phyloP scores from a whole-genome alignment of 1,140 invertebrate genomes.

The Amyelois transitella region DNA sequence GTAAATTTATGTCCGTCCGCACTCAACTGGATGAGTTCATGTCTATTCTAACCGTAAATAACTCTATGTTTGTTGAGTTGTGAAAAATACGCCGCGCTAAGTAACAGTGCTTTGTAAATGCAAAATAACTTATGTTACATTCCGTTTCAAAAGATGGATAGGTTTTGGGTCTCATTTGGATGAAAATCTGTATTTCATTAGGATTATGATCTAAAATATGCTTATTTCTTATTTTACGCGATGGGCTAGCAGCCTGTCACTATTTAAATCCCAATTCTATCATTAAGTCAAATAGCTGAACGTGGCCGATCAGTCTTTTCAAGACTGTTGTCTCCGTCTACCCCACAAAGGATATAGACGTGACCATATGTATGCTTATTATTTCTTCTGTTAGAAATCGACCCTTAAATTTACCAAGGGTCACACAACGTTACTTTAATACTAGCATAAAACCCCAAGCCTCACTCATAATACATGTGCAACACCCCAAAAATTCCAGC shows the following conservation, averaged over 20 bases:
- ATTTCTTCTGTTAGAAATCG: too few relatives aligned
- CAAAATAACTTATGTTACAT: not conserved
- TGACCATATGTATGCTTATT: too few relatives aligned
- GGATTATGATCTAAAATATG: too few relatives aligned
- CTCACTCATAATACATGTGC: not conserved
- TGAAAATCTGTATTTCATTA: too few relatives aligned
- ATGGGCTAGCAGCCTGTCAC: too few relatives aligned
- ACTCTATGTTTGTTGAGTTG: not conserved
- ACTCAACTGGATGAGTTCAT: not conserved
- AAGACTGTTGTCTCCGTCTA: too few relatives aligned
- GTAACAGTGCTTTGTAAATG: not conserved
- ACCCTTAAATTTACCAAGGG: not conserved
- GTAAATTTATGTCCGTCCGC: not conserved
- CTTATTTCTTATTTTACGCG: too few relatives aligned
- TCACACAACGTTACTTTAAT: not conserved
- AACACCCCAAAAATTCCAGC: conserved; percentile 1
- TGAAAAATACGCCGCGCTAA: not conserved
- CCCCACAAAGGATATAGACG: too few relatives aligned
- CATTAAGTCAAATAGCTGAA: too few relatives aligned
- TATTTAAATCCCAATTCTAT: too few relatives aligned
- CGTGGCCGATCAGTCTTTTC: too few relatives aligned
- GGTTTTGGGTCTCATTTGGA: not conserved
- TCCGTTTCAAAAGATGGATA: not conserved
- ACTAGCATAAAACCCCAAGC: not conserved
- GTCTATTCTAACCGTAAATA: not conserved